A percentile compares a stretch with the other conserved stretches of the same genome.
Evolutionary conservation across 2,888 invertebrate species (phyloP).

Genomic region (Cantharis lateralis): DNA sequence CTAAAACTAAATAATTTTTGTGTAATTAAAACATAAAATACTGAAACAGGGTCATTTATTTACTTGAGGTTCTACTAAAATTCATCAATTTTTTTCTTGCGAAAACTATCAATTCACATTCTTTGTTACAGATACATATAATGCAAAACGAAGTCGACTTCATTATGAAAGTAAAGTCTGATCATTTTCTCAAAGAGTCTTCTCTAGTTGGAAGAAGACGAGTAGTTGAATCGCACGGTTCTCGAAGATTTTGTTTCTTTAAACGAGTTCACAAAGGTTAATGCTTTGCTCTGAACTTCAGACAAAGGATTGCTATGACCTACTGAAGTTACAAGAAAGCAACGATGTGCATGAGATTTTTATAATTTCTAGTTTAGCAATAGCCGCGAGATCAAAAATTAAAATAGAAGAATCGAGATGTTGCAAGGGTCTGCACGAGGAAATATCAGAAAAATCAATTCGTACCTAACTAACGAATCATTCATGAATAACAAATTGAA

Average conservation of each 20-base stretch:
- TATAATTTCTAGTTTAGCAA: slow-evolving; percentile 25
- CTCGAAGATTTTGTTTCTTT: slow-evolving; percentile 23
- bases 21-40: too few relatives aligned
- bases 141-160: neutral
- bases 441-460: neutral
- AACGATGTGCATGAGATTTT: slow-evolving; percentile 31
- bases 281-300: slow-evolving; percentile 47
- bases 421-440: neutral
- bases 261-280: slow-evolving; percentile 41
- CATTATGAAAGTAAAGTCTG: neutral
- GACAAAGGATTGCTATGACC: slow-evolving; percentile 42
- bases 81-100: neutral
- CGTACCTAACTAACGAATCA: neutral
- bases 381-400: slow-evolving; percentile 15
- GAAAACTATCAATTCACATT: neutral
- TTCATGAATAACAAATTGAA: neutral
- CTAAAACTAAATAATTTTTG: too few relatives aligned
- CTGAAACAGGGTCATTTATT: too few relatives aligned
- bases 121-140: neutral
- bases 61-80: too few relatives aligned
- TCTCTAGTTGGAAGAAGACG: slow-evolving; percentile 8
- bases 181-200: neutral
- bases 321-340: slow-evolving; percentile 34
- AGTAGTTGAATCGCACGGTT: slow-evolving; percentile 17
- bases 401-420: neutral